phyloP scores from a whole-genome alignment of 2,888 invertebrate genomes.

The Rosalia funebris region DNA sequence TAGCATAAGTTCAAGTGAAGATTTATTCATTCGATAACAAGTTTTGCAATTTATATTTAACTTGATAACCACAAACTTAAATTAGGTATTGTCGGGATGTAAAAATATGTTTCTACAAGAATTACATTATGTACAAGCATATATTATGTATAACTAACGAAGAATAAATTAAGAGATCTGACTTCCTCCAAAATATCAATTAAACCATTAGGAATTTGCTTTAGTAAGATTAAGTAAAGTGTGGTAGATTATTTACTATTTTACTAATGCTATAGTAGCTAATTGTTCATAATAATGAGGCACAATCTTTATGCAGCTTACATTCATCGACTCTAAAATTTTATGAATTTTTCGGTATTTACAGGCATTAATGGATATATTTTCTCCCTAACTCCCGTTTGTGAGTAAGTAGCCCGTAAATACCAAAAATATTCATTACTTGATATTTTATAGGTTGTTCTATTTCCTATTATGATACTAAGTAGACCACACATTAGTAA shows the following conservation, averaged over 20 bases:
- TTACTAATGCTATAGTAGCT: no score
- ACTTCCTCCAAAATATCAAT: neutral
- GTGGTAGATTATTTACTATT: no score
- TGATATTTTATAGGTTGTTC: no score
- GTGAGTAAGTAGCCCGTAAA: no score
- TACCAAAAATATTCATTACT: no score
- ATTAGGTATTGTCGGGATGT: constrained; percentile 60
- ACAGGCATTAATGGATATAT: neutral
- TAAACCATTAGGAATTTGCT: constrained; percentile 6
- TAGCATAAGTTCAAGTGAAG: constrained; percentile 13
- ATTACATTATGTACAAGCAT: constrained; percentile 44
- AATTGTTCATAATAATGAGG: constrained; percentile 22
- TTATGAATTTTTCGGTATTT: no score
- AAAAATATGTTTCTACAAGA: constrained; percentile 59
- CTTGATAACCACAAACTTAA: constrained; percentile 36
- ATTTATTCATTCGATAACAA: constrained; percentile 35
- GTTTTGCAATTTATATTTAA: constrained; percentile 23
- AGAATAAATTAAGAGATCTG: constrained; percentile 10
- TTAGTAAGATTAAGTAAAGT: neutral
- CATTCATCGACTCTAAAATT: neutral
- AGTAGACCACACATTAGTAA: no score
- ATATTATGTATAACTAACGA: constrained; percentile 19
- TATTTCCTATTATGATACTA: no score
- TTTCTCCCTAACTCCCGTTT: no score
- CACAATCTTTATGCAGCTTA: constrained; percentile 30